Evolutionary conservation across 1,140 invertebrate species (phyloP), one percentile per base, ranked within the genome.

Genomic region (Drosophila tani): DNA sequence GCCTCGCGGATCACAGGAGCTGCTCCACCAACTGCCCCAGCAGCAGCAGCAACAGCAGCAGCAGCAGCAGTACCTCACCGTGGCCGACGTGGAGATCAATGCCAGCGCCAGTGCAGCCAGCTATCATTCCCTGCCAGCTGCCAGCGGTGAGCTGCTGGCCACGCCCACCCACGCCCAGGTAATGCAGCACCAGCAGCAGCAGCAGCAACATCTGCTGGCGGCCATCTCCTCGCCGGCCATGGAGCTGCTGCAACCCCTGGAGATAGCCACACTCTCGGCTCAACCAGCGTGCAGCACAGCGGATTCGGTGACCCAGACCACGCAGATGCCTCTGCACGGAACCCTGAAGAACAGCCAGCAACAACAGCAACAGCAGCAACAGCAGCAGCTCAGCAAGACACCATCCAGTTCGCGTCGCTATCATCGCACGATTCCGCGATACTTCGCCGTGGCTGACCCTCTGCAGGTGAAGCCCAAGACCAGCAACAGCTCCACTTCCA

Each of bases 391-490:
- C 14, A 73, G 46, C 55, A 91, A 92, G 63, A 92, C 91, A 6
- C 85, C 87, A 1, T 92, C 92, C 3, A 86, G 87, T 8, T 88
- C 91, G 3, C 80, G 91, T 11, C 92, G 92, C 51, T 92, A 92
- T 74, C 92, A 93, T 81, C 91, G 92, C 27, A 93, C 92, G 8
- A 93, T 93, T 51, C 92, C 92, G n/a, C 79, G 92, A 40, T 93
- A 93, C 27, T 93, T 92, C 57, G 87, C 92, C 2, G 74, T 91
- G 1, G 81, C 90, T 4, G 91, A 93, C 80, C 91, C 92, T 0
- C 56, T 92, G 8, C 87, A 91, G n/a, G 75, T 88, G 41, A 90
- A 90, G 65, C 55, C 79, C 29, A 86, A 87, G 49, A 43, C 75
- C 12, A 82, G 75, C 63, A 49, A 57, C 3, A 82, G 45, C 32